These are phyloP conservation scores for Drosophila imparisetae DNA, from an alignment of 2,888 invertebrate species.

Conservation along the genomic window DNA sequence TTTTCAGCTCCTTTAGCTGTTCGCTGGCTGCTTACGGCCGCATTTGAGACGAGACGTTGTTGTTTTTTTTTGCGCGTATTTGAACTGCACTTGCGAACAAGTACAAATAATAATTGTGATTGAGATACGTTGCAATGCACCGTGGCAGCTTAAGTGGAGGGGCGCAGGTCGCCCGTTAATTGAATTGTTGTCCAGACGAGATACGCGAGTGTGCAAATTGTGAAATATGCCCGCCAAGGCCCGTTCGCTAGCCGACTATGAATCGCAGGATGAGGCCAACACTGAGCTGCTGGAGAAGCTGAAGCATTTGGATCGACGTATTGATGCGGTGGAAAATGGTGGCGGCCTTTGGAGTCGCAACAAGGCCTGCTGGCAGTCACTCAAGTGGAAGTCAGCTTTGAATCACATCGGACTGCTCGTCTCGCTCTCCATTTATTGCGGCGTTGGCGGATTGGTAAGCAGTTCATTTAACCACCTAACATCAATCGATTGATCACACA, in stretches of 20 bases:
- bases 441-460: constrained; percentile 91
- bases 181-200: constrained; percentile 12
- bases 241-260: constrained; percentile 72
- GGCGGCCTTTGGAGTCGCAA: constrained; percentile 84
- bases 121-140: constrained; percentile 24
- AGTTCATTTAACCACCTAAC: not conserved
- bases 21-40: constrained; percentile 12
- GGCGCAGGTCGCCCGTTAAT: constrained; percentile 46
- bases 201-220: constrained; percentile 17
- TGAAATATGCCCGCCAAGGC: constrained; percentile 48
- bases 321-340: constrained; percentile 71
- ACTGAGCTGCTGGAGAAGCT: constrained; percentile 84
- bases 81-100: constrained; percentile 16
- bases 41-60: constrained; percentile 15
- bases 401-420: constrained; percentile 91
- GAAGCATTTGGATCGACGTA: constrained; percentile 83
- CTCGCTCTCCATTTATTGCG: constrained; percentile 91
- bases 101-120: constrained; percentile 14
- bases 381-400: constrained; percentile 87
- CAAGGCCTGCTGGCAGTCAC: constrained; percentile 85
- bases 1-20: constrained; percentile 15
- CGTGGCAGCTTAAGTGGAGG: constrained; percentile 19
- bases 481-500: not conserved
- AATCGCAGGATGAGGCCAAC: constrained; percentile 83
- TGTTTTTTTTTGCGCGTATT: constrained; percentile 45